Percentiles rank a stretch among this genome's conserved stretches.
Evolutionary conservation across 2,888 invertebrate species (phyloP).

Genomic region (Erebia aethiops): DNA sequence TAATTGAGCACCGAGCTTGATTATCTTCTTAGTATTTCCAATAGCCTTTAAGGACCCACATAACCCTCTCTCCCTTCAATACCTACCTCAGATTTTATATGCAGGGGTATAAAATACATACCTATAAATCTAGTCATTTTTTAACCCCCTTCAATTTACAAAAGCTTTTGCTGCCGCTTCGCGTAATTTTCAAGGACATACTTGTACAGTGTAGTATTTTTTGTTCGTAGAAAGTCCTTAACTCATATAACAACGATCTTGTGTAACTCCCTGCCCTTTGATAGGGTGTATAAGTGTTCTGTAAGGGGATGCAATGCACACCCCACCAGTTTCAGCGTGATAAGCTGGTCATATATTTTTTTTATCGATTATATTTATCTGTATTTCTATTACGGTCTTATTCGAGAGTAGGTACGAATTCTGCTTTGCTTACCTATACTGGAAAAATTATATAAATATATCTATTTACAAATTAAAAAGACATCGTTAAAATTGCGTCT

Average conservation of each 20-base stretch:
- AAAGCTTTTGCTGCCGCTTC: slow-evolving; percentile 44
- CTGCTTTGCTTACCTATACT: background rate
- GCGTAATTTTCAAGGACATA: slow-evolving; percentile 47
- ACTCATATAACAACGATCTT: slow-evolving; percentile 55
- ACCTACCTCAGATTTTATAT: slow-evolving; percentile 5
- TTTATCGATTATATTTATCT: background rate
- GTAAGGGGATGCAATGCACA: slow-evolving; percentile 34
- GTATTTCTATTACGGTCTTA: background rate
- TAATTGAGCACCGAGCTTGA: slow-evolving; percentile 15
- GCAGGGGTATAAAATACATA: slow-evolving; percentile 5
- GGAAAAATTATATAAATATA: too few relatives aligned
- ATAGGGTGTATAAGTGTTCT: slow-evolving; percentile 46
- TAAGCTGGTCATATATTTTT: slow-evolving; percentile 19
- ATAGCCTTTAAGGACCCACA: background rate
- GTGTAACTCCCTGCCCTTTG: slow-evolving; percentile 48
- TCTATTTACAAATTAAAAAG: too few relatives aligned
- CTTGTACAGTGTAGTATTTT: slow-evolving; percentile 38
- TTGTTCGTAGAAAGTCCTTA: slow-evolving; percentile 51
- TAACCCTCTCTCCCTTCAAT: slow-evolving; percentile 9
- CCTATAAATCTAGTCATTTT: slow-evolving; percentile 1
- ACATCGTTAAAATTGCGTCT: too few relatives aligned
- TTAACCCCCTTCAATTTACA: slow-evolving; percentile 35
- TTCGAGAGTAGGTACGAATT: background rate
- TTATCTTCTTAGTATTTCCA: slow-evolving; percentile 12
- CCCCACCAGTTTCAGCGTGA: slow-evolving; percentile 10